Evolutionary conservation across 1,140 invertebrate species (phyloP), one percentile per base, ranked within the genome.

Genomic region (Drosophila santomea): DNA sequence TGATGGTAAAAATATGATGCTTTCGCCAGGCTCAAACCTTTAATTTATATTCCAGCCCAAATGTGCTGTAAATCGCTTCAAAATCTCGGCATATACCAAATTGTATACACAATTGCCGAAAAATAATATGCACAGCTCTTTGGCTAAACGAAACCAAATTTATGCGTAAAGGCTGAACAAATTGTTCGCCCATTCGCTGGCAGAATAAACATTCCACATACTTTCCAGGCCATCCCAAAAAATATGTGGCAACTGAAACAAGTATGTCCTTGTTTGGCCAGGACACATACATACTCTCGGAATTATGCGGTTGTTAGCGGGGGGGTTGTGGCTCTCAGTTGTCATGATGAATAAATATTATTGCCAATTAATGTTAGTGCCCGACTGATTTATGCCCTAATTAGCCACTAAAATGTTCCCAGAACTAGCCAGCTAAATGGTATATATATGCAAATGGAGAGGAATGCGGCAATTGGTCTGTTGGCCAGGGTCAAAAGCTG

Each of bases 321-420:
- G 20, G n/a, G 2, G 20, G 25, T 2, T 28, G 45, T 48, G 45
- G 7, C 45, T 35, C 47, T 25, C 23, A 48, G n/a, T 11, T 51
- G 50, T 35, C 32, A 36, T 17, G 17, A 36, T 20, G 50, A 35
- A 52, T 36, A 52, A 52, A 36, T 52, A 52, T 51, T 35, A 51
- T 36, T 17, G 50, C 10, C 50, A 52, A 52, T 52, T 36, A 36
- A 52, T 17, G 48, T 52, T 36, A 36, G 11, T 12, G 50, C 32
- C 15, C 14, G 50, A 1, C 50, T 52, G 50, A 52, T 36, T 20
- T 36, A 36, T 17, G 32, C 2, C 15, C 15, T 20, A 36, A 52
- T 52, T 52, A 52, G 50, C 28, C 28, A 17, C 2, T 50, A 4
- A 32, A 48, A 50, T 5, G 25, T 10, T 14, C 47, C 14, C 15